Base-by-base conservation (phyloP, 2,797 vertebrate genomes). In the Silurus lanzhouensis region DNA sequence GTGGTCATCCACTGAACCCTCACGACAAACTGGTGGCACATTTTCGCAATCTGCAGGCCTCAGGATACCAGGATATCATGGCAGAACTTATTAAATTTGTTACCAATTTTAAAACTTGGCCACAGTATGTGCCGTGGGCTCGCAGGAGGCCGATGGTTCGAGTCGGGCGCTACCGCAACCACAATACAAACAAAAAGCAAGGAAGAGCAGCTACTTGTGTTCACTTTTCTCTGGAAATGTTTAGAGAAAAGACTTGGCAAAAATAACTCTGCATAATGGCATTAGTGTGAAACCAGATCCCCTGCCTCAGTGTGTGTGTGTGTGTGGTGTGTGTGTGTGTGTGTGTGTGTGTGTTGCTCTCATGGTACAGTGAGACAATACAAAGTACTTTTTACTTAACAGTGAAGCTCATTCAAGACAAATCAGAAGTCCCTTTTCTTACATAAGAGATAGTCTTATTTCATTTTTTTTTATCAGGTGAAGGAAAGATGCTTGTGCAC, bases 21-120 rank as follows among this genome's bases (percentile, higher is more conserved):
- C 90, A 84, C 89, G 92, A 97, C 95, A 97, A 96, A 96, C 95
- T 95, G 92, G 93, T 89, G 88, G 90, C 93, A 91, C 93, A 91
- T 96, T 96, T 92, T 95, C 95, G 92, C 95, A 94, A 94, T 96
- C 94, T 95, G 91, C 92, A 92, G 48, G 94, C 95, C 91, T 92
- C 92, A 87, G 93, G 93, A 96, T 95, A 96, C 94, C 95, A 89
- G 93, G 93, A 96, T 95, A 96, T 94, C 95, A 95, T 91, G 90
- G 87, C 91, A 94, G 94, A 95, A 94, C 95, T 96, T 95, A 95
- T 92, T 91, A 96, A 97, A 97, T 97, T 97, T 97, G 96, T 97
- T 97, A 93, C 97, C 96, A 97, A 98, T 97, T 98, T 97, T 95
- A 95, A 90, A 92, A 92, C 95, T 95, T 96, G 96, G 96, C 95